Evolutionary conservation across 2,797 vertebrate genomes (phyloP).

Genomic region (Salarias fasciatus): DNA sequence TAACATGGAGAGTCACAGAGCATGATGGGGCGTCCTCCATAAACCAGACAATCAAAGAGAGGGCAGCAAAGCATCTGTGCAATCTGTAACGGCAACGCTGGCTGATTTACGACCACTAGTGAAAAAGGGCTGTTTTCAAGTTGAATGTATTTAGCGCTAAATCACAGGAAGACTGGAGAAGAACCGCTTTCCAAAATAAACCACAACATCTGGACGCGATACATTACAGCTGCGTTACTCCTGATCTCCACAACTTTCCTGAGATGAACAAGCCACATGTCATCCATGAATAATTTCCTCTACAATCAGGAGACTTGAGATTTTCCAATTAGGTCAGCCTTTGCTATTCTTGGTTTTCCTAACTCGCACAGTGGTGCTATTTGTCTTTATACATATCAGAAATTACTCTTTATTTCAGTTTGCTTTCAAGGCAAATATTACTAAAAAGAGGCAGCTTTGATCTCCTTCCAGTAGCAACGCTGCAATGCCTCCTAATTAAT

Average conservation of each 20-base stretch:
- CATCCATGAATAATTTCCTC: slow-evolving; percentile 47
- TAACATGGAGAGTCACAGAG: slow-evolving; percentile 44
- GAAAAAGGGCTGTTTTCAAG: slow-evolving; percentile 52
- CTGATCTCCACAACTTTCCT: slow-evolving; percentile 30
- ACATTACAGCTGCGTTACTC: slow-evolving; percentile 30
- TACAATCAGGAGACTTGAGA: slow-evolving; percentile 26
- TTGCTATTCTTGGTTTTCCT: slow-evolving; percentile 47
- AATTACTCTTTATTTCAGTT: slow-evolving; percentile 12
- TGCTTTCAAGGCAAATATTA: slow-evolving; percentile 69
- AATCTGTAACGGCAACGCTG: slow-evolving; percentile 53
- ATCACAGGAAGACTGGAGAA: slow-evolving; percentile 42
- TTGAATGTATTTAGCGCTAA: slow-evolving; percentile 29
- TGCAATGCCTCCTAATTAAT: slow-evolving; percentile 57
- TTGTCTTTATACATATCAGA: slow-evolving; percentile 42
- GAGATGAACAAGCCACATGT: slow-evolving; percentile 33
- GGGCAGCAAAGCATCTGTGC: slow-evolving; percentile 59
- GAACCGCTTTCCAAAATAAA: slow-evolving; percentile 51
- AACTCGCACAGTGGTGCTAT: slow-evolving; percentile 25
- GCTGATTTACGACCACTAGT: slow-evolving; percentile 59
- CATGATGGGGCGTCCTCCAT: slow-evolving; percentile 65
- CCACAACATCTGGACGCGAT: slow-evolving; percentile 62
- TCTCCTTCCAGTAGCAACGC: slow-evolving; percentile 53
- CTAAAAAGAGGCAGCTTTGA: slow-evolving; percentile 63
- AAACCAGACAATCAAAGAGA: slow-evolving; percentile 73
- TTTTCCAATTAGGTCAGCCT: slow-evolving; percentile 63